These are phyloP conservation scores for Pelagia noctiluca DNA, from an alignment of 30 jellyfish, hydroid and myxozoan genomes.

Conservation along the genomic window DNA sequence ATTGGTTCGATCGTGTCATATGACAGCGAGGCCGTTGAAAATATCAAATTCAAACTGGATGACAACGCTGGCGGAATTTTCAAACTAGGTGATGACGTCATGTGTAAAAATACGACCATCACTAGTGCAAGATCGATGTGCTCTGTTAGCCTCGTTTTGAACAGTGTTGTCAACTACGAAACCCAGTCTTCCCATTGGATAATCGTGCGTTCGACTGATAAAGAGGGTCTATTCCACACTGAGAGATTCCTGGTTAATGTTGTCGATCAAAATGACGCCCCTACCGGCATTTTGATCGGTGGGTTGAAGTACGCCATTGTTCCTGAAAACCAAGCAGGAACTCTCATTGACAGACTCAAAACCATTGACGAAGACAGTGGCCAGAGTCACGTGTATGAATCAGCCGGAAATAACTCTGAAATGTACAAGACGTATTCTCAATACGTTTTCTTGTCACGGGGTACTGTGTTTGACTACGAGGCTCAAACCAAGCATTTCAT, in stretches of 20 bases:
- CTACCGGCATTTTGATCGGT: conserved; percentile 70
- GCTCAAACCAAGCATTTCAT: conserved; percentile 19
- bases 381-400: conserved; percentile 52
- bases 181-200: conserved; percentile 19
- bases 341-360: conserved; percentile 65
- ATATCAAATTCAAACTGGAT: conserved; percentile 40
- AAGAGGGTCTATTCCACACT: conserved; percentile 62
- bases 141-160: conserved; percentile 32
- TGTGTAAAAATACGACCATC: conserved; percentile 48
- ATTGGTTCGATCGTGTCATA: conserved; percentile 82
- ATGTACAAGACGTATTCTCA: conserved; percentile 4
- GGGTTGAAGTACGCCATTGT: conserved; percentile 75
- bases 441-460: conserved; percentile 48
- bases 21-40: conserved; percentile 79
- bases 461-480: conserved; percentile 49
- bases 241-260: conserved; percentile 55
- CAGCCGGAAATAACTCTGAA: conserved; percentile 43
- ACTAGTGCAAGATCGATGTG: conserved; percentile 64
- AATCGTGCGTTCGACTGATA: conserved; percentile 69
- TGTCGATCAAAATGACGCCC: conserved; percentile 78
- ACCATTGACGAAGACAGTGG: conserved; percentile 76
- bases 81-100: conserved; percentile 22
- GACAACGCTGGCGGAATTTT: conserved; percentile 67
- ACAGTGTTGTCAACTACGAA: conserved; percentile 63
- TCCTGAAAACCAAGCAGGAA: conserved; percentile 70